A percentile compares a stretch with the other conserved stretches of the same genome.
Conservation (phyloP, 1,140 invertebrate genomes). For the Papilio aristodemus region DNA sequence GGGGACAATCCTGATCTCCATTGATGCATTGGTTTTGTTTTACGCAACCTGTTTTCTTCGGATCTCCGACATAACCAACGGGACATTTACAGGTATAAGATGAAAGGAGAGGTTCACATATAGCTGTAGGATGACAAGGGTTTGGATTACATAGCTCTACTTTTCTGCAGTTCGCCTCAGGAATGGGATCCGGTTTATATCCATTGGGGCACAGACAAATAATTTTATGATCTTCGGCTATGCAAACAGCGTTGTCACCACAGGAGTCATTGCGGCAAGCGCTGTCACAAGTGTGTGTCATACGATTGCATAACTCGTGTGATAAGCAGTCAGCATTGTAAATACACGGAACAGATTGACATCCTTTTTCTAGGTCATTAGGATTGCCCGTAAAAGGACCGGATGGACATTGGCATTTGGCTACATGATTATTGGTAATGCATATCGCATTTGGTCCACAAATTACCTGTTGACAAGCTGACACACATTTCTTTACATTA, state of each 20-base stretch:
- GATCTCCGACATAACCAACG: conserved; percentile 87
- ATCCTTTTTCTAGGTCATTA: conserved; percentile 86
- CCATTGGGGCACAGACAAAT: conserved; percentile 92
- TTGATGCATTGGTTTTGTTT: conserved; percentile 86
- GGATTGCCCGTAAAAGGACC: conserved; percentile 92
- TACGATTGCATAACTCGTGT: conserved; percentile 89
- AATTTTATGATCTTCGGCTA: conserved; percentile 90
- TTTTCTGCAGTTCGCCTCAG: conserved; percentile 88
- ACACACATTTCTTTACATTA: conserved; percentile 82
- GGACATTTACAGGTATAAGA: conserved; percentile 89
- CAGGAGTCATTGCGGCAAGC: conserved; percentile 91
- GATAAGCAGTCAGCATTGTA: conserved; percentile 91
- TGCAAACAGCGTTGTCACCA: conserved; percentile 92
- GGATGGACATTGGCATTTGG: conserved; percentile 92
- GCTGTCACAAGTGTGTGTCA: conserved; percentile 90
- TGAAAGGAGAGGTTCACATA: conserved; percentile 85
- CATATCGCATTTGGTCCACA: conserved; percentile 93
- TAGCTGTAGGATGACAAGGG: conserved; percentile 89
- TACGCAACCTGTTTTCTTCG: conserved; percentile 86
- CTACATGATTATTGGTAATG: conserved; percentile 92
- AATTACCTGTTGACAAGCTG: conserved; percentile 87
- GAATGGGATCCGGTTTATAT: conserved; percentile 87
- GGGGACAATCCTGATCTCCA: conserved; percentile 88
- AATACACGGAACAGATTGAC: conserved; percentile 89
- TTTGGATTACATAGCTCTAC: conserved; percentile 87